A percentile compares a stretch with the other conserved stretches of the same genome.
phyloP scores from a whole-genome alignment of 2,113 vertebrate species.

The Tinamus guttatus region DNA sequence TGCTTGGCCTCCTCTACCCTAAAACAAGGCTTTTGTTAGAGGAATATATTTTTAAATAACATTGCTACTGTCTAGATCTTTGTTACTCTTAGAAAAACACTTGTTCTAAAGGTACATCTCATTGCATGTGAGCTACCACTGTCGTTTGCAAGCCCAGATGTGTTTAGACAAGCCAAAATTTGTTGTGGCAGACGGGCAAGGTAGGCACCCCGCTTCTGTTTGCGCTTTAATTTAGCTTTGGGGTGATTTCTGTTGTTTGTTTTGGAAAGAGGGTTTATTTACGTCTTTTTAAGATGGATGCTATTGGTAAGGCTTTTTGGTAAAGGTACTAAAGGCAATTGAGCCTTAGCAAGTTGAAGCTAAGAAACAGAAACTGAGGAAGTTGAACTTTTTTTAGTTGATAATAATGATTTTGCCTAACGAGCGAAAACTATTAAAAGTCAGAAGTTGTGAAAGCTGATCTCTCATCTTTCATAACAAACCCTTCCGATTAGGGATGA shows the following conservation, averaged over 20 bases:
- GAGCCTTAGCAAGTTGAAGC: neutral
- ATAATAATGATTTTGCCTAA: neutral
- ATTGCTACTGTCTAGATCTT: neutral
- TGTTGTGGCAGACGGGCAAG: neutral
- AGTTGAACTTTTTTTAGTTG: neutral
- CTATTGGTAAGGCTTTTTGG: neutral
- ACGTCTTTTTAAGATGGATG: neutral
- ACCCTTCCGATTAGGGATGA: neutral
- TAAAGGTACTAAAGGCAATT: neutral
- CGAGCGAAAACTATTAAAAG: neutral
- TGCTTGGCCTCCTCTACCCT: neutral
- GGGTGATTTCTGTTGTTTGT: neutral
- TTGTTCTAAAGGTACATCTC: neutral
- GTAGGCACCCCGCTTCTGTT: accelerated
- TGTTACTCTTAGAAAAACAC: neutral
- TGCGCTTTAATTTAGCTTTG: neutral
- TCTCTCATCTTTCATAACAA: neutral
- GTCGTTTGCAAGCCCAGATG: neutral
- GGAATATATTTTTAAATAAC: neutral
- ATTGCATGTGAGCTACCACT: neutral
- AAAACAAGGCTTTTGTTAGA: neutral
- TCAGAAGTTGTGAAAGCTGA: neutral
- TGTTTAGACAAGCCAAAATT: neutral
- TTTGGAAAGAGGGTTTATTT: neutral
- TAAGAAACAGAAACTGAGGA: neutral